Base-by-base conservation (phyloP, 2,113 vertebrate species). In the Toxotes chatareus region DNA sequence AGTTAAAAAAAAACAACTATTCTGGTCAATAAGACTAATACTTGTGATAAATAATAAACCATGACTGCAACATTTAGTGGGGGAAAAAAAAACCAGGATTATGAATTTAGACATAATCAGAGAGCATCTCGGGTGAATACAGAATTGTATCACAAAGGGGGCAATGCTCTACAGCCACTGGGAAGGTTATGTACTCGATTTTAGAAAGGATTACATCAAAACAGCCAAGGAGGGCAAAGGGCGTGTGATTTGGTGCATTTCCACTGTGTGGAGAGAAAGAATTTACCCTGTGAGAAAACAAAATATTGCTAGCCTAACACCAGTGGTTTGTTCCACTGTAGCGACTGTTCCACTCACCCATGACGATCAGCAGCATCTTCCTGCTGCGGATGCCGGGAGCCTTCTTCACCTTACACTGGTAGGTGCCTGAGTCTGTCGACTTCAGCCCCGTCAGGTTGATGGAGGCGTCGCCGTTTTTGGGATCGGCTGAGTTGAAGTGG, bases 351-450 rank as follows among this genome's bases (percentile, higher is more conserved):
- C 63, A 89, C 93, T 93, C 94, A 99, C 98, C 96, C 92, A 98
- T 96, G 85, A 99, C 98, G 4, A 87, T 95, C 42, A 99, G 95
- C n/a, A 93, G 91, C 73, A 97, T 91, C 91, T 97, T 98, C 84
- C 80, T 95, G 93, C 95, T 97, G 63, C 92, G 82, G 71, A 97
- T 93, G 27, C 97, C 97, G 0, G 98, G 98, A 65, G 95, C 95
- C 86, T 99, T 99, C 89, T 99, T 99, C 85, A 99, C 97, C 92
- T 97, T 99, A 91, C 98, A 99, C 80, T 98, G 97, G 62, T 98
- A 99, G 0, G 95, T 96, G 27, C 97, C 97, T 0, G 96, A 96
- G 88, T 99, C 98, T 0, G 95, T 76, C 6, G 96, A 83, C 76
- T 95, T 95, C 83, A 99, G 93, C 19, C 95, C 94, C 11, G 94